phyloP scores from a whole-genome alignment of 2,113 vertebrate genomes.

The Speoplatyrhinus poulsoni region DNA sequence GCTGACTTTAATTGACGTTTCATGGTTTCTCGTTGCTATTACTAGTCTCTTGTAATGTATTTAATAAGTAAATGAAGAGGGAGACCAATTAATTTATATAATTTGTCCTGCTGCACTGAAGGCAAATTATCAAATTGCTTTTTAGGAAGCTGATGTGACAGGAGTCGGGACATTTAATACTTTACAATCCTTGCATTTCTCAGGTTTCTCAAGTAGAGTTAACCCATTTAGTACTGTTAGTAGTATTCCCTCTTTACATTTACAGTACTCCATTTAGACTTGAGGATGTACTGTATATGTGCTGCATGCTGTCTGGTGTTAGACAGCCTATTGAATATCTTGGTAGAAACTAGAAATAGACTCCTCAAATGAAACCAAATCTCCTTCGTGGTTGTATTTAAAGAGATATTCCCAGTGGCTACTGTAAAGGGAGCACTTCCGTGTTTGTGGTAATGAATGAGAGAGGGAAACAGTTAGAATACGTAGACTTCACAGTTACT shows the following conservation, averaged over 20 bases:
- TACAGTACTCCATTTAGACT: slow-evolving; percentile 19
- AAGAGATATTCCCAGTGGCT: slow-evolving; percentile 56
- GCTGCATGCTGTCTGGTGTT: slow-evolving; percentile 34
- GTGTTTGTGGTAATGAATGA: slow-evolving; percentile 12
- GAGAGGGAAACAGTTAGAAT: too few species aligned
- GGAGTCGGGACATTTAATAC: neutral
- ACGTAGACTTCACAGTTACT: too few species aligned
- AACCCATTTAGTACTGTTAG: slow-evolving; percentile 11
- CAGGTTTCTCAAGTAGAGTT: slow-evolving; percentile 23
- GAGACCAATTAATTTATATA: neutral
- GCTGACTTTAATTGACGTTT: too few species aligned
- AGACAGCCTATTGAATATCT: slow-evolving; percentile 51
- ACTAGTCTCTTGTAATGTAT: too few species aligned
- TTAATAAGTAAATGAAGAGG: neutral
- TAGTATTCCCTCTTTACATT: slow-evolving; percentile 27
- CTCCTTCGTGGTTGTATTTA: slow-evolving; percentile 58
- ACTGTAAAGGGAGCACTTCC: slow-evolving; percentile 52
- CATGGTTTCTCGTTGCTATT: too few species aligned
- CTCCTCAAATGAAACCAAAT: slow-evolving; percentile 58
- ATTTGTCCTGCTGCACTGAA: slow-evolving; percentile 2
- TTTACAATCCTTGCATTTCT: neutral
- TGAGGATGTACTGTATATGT: slow-evolving; percentile 34
- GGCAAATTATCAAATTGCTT: neutral
- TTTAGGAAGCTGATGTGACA: slow-evolving; percentile 8
- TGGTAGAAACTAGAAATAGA: slow-evolving; percentile 53